These are phyloP conservation scores for Lipophrys pholis DNA, from an alignment of 2,113 vertebrate genomes.

Conservation along the genomic window DNA sequence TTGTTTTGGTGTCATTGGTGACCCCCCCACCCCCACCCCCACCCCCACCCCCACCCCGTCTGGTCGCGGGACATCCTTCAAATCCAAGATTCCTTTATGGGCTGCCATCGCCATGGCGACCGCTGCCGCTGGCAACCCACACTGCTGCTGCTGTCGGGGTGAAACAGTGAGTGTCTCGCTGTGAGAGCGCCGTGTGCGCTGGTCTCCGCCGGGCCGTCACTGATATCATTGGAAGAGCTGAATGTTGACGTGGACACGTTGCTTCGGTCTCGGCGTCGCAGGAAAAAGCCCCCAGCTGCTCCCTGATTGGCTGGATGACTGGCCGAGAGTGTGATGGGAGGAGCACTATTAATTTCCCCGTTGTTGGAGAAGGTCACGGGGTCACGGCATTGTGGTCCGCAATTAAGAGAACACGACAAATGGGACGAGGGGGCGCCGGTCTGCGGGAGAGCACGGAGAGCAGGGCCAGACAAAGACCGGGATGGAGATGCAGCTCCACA, in stretches of 20 bases:
- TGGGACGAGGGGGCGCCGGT: slow-evolving; percentile 70
- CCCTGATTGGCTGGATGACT: slow-evolving; percentile 67
- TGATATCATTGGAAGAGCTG: slow-evolving; percentile 57
- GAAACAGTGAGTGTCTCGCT: slow-evolving; percentile 57
- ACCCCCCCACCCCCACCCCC: neutral
- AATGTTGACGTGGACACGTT: slow-evolving; percentile 14
- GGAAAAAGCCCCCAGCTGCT: slow-evolving; percentile 37
- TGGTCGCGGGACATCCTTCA: slow-evolving; percentile 60
- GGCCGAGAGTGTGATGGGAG: slow-evolving; percentile 64
- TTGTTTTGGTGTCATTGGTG: too few species aligned
- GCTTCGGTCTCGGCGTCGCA: neutral
- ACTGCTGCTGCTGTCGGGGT: slow-evolving; percentile 46
- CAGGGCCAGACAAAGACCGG: slow-evolving; percentile 74
- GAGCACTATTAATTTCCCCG: slow-evolving; percentile 76
- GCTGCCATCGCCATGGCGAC: slow-evolving; percentile 59
- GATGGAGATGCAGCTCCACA: slow-evolving; percentile 78
- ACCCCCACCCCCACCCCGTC: slow-evolving; percentile 23
- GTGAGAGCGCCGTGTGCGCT: slow-evolving; percentile 54
- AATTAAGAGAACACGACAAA: slow-evolving; percentile 82
- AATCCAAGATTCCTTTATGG: slow-evolving; percentile 67
- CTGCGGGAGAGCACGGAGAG: slow-evolving; percentile 73
- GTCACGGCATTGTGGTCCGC: slow-evolving; percentile 76
- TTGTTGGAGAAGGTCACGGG: slow-evolving; percentile 75
- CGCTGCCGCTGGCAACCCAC: slow-evolving; percentile 60
- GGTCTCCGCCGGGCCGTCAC: slow-evolving; percentile 44